Base-by-base conservation (phyloP, 2,113 vertebrate species). In the Microtus montanus region DNA sequence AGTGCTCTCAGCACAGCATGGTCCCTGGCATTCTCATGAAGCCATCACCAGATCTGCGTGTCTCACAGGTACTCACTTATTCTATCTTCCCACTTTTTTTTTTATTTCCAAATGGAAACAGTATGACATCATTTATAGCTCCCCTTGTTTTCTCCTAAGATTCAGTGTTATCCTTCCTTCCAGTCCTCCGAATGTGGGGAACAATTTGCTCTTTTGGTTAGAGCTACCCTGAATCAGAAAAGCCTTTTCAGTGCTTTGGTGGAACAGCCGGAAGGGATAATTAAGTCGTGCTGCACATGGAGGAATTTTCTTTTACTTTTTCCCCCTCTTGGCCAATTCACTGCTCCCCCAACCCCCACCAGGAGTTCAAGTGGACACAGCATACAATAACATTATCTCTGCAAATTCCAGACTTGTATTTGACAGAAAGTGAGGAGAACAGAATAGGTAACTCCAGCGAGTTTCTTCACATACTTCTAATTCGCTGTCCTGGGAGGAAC, bases 401-500 rank as follows among this genome's bases (percentile, higher is more conserved):
- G 35, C 33, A 68, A 93, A 26, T 88, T 95, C 94, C 61, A 93
- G 63, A 93, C 54, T 78, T 15, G 54, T 28, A 17, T 38, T 30
- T 68, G 24, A 83, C 79, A 78, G 95, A 74, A 94, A 94, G 80
- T 71, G 11, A 92, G 70, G 49, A 47, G 92, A 80, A 91, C 71
- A 73, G 90, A 80, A 52, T 2, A 93, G 77, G 83, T 26, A 92
- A 79, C 58, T 80, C 49, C 92, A 89, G 61, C 68, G 66, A 74
- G 54, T 90, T 63, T 73, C 83, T 80, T 73, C 79, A 52, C 54
- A 91, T 98, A 99, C 99, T 98, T 99, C 99, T 96, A 99, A 98
- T 97, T 99, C 99, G 33, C 97, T 99, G 96, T 99, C 99, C 77
- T 99, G 97, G 3, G 99, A 98, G 30, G 98, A 99, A 11, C 98